phyloP scores from a whole-genome alignment of 2,797 vertebrate genomes.

The Falco naumanni region DNA sequence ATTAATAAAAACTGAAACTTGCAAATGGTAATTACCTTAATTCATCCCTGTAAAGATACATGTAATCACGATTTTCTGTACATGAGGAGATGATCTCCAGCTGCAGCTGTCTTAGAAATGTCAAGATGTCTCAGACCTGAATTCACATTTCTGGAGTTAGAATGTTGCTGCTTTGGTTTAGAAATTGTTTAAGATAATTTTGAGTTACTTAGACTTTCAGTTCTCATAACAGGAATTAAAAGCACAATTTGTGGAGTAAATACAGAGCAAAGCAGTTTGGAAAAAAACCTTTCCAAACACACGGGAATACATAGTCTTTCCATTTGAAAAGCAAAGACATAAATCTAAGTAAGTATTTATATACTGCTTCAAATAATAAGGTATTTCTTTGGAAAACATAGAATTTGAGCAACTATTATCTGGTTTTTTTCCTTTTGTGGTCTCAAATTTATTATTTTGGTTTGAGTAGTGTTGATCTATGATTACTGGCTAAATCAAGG shows the following conservation, averaged over 20 bases:
- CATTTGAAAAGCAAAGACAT: background rate
- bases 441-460: background rate
- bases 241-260: background rate
- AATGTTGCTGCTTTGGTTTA: constrained; percentile 32
- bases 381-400: background rate
- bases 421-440: background rate
- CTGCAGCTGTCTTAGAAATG: constrained; percentile 62
- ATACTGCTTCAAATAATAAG: background rate
- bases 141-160: constrained; percentile 54
- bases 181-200: constrained; percentile 11
- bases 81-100: constrained; percentile 49
- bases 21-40: constrained; percentile 52
- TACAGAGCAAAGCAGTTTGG: background rate
- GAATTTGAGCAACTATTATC: background rate
- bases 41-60: constrained; percentile 44
- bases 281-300: background rate
- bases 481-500: background rate
- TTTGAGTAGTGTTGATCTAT: background rate
- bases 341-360: background rate
- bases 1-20: constrained; percentile 50
- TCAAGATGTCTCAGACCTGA: constrained; percentile 59
- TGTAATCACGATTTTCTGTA: constrained; percentile 58
- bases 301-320: background rate
- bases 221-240: constrained; percentile 11
- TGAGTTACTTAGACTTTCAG: constrained; percentile 10